Evolutionary conservation across 2,797 vertebrate species (phyloP).

Genomic region (Bovichtus variegatus): DNA sequence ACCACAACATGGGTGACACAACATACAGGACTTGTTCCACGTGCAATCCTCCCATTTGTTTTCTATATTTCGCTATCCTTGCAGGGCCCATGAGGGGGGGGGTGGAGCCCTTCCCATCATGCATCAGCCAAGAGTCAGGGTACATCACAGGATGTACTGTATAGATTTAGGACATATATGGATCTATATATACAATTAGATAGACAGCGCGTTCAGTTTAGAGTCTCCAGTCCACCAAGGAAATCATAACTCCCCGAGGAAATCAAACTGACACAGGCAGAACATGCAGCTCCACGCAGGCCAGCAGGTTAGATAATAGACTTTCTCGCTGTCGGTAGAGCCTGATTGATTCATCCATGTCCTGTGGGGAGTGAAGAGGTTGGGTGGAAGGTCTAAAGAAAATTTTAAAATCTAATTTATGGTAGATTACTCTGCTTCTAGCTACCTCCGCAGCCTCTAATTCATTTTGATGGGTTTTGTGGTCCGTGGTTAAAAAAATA

Average conservation of each 20-base stretch:
- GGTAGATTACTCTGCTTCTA: conserved; percentile 15
- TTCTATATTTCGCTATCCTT: conserved; percentile 2
- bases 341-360: background rate
- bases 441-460: conserved; percentile 20
- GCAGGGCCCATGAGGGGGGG: background rate
- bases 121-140: conserved; percentile 13
- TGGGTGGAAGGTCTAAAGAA: background rate
- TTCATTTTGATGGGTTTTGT: conserved; percentile 53
- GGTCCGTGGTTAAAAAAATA: conserved; percentile 47
- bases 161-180: conserved; percentile 33
- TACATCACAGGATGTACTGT: conserved; percentile 38
- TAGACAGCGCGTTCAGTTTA: conserved; percentile 36
- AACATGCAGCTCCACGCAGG: conserved; percentile 13
- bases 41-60: conserved; percentile 8
- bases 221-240: conserved; percentile 12
- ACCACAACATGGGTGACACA: background rate
- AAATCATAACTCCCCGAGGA: conserved; percentile 34
- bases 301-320: conserved; percentile 9
- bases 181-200: conserved; percentile 46
- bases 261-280: conserved; percentile 21
- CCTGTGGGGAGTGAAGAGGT: conserved; percentile 7
- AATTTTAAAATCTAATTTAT: background rate
- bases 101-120: conserved; percentile 28
- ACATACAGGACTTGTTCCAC: conserved; percentile 8
- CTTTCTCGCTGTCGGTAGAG: background rate